A percentile compares a stretch with the other conserved stretches of the same genome.
Conservation (phyloP, 37 sponge, comb jelly and placozoan genomes). For the Beroe forskalii region DNA sequence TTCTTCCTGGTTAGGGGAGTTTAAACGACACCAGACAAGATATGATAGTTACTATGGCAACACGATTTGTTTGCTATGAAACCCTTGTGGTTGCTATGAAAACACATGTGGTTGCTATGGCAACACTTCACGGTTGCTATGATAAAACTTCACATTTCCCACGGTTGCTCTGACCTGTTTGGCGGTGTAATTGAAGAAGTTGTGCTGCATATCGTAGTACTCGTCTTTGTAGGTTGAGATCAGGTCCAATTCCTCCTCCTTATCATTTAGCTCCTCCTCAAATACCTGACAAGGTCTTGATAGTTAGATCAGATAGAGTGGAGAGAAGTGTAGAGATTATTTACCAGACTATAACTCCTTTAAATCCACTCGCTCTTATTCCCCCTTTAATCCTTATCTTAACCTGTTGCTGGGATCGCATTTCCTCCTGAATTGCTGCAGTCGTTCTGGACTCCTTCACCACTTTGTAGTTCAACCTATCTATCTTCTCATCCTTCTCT, state of each 20-base stretch:
- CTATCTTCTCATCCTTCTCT: not conserved
- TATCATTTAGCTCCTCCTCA: not conserved
- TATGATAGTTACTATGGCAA: not conserved
- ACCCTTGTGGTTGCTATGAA: too few relatives aligned
- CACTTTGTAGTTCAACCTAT: not conserved
- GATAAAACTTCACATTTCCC: too few relatives aligned
- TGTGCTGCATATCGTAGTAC: not conserved
- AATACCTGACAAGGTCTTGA: too few relatives aligned
- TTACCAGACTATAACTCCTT: too few relatives aligned
- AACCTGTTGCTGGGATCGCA: not conserved
- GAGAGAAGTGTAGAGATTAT: too few relatives aligned
- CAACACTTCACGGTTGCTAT: too few relatives aligned
- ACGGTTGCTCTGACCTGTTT: not conserved
- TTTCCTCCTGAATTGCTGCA: not conserved
- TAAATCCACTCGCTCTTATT: too few relatives aligned
- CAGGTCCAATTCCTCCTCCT: not conserved
- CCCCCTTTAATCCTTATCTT: too few relatives aligned
- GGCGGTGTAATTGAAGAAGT: not conserved
- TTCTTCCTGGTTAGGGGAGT: not conserved
- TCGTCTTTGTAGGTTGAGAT: constrained; percentile 6
- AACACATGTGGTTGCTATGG: not conserved
- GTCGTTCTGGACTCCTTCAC: not conserved
- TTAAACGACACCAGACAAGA: too few relatives aligned
- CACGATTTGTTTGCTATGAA: too few relatives aligned
- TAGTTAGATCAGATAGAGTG: too few relatives aligned